Evolutionary conservation across 2,797 vertebrate genomes (phyloP).

Genomic region (Enteromius fasciolatus): DNA sequence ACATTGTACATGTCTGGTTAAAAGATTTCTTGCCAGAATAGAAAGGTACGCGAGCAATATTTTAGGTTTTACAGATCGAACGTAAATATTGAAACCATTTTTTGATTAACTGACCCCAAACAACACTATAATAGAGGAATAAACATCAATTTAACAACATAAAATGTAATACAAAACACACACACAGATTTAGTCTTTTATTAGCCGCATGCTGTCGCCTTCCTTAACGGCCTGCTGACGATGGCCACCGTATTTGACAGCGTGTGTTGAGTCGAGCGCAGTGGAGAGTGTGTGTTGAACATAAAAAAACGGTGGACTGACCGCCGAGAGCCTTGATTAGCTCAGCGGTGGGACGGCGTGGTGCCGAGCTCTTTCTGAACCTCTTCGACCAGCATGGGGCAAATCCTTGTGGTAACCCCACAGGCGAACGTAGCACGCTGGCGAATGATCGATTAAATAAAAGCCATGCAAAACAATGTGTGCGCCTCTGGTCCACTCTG

Average conservation of each 20-base stretch:
- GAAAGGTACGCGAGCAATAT: not conserved
- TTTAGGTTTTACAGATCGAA: not conserved
- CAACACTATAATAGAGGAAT: not conserved
- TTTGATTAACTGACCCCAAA: no score
- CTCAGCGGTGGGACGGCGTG: conserved; percentile 23
- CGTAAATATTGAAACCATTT: not conserved
- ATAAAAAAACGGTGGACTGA: not conserved
- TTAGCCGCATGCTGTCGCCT: not conserved
- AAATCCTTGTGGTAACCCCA: not conserved
- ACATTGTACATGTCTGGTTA: not conserved
- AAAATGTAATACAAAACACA: no score
- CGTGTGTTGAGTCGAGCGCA: not conserved
- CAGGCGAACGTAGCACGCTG: not conserved
- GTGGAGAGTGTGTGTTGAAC: conserved; percentile 8
- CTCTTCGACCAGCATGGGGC: not conserved
- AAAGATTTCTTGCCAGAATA: not conserved
- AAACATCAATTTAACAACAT: not conserved
- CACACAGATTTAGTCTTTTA: not conserved
- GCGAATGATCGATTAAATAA: conserved; percentile 37
- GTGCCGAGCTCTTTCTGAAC: not conserved
- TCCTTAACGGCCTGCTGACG: conserved; percentile 6
- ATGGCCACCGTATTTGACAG: not conserved
- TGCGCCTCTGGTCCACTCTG: not conserved
- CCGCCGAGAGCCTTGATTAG: conserved; percentile 31
- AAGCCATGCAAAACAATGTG: conserved; percentile 20